Evolutionary conservation across 2,888 invertebrate genomes (phyloP).

Genomic region (Fragum sueziense): DNA sequence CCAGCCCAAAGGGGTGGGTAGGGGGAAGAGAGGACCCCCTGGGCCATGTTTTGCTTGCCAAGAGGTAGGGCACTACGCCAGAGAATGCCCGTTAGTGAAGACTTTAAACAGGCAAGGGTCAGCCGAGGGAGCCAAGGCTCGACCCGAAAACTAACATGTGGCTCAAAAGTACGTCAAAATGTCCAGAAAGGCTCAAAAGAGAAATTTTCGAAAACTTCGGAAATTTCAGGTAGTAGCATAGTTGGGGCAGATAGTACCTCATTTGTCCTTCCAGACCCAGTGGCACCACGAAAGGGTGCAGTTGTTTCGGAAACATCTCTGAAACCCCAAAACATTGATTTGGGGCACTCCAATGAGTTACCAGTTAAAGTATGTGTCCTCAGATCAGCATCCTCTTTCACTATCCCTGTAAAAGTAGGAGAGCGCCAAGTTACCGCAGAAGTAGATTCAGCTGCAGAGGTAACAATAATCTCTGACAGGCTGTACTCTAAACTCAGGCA

Average conservation of each 20-base stretch:
- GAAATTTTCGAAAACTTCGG: background rate
- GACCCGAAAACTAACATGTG: background rate
- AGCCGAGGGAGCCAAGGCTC: background rate
- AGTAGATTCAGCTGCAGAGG: slow-evolving; percentile 53
- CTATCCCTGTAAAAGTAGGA: slow-evolving; percentile 18
- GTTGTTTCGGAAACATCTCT: background rate
- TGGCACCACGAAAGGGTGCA: background rate
- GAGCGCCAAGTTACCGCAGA: slow-evolving; percentile 13
- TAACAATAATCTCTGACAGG: slow-evolving; percentile 52
- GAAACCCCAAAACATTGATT: background rate
- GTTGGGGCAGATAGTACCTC: background rate
- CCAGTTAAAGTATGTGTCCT: slow-evolving; percentile 21
- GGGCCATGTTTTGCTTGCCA: slow-evolving; percentile 13
- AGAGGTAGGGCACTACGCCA: slow-evolving; percentile 8
- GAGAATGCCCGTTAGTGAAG: slow-evolving; percentile 26
- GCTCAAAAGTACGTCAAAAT: background rate
- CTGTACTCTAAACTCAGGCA: slow-evolving; percentile 26
- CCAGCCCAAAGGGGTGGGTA: background rate
- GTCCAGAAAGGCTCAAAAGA: background rate
- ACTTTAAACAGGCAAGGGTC: slow-evolving; percentile 7
- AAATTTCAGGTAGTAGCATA: background rate
- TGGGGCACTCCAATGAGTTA: background rate
- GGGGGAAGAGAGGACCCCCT: background rate
- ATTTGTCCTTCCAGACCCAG: background rate
- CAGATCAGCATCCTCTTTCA: slow-evolving; percentile 21